These are phyloP conservation scores for Drosophila pseudotakahashii DNA, from an alignment of 2,888 invertebrate genomes.

Conservation along the genomic window DNA sequence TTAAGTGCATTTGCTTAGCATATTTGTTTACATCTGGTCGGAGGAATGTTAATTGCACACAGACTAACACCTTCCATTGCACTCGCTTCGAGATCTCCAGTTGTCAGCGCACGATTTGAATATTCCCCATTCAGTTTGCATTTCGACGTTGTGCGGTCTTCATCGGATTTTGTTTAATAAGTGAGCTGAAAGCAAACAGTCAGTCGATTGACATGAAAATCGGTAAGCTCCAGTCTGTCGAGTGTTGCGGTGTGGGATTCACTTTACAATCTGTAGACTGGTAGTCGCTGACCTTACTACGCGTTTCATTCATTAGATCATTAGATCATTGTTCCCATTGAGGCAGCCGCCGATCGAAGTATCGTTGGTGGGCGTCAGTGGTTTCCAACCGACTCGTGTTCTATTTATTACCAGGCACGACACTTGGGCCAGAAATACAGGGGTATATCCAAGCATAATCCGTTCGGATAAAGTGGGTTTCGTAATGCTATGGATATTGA, in stretches of 20 bases:
- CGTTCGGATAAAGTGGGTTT: constrained; percentile 34
- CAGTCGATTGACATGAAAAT: constrained; percentile 58
- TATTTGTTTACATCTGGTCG: constrained; percentile 36
- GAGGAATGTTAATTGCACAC: constrained; percentile 35
- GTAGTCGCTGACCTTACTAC: constrained; percentile 56
- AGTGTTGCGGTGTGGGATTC: constrained; percentile 33
- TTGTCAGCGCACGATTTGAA: constrained; percentile 64
- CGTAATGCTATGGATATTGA: not conserved
- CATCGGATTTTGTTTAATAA: constrained; percentile 39
- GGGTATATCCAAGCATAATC: not conserved
- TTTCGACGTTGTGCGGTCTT: constrained; percentile 49
- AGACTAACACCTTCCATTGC: constrained; percentile 35
- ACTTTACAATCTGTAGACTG: constrained; percentile 30
- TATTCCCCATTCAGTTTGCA: constrained; percentile 71
- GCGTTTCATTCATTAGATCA: constrained; percentile 62
- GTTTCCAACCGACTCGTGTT: constrained; percentile 53
- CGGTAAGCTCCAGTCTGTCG: constrained; percentile 58
- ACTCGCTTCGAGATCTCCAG: constrained; percentile 51
- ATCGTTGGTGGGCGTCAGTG: constrained; percentile 61
- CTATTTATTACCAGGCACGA: constrained; percentile 55
- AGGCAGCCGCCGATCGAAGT: constrained; percentile 19
- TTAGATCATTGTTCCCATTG: constrained; percentile 48
- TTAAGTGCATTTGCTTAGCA: constrained; percentile 7
- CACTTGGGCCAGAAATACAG: constrained; percentile 26
- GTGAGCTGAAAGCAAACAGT: constrained; percentile 19